phyloP scores from a whole-genome alignment of 2,888 invertebrate genomes.

The Achlya flavicornis region DNA sequence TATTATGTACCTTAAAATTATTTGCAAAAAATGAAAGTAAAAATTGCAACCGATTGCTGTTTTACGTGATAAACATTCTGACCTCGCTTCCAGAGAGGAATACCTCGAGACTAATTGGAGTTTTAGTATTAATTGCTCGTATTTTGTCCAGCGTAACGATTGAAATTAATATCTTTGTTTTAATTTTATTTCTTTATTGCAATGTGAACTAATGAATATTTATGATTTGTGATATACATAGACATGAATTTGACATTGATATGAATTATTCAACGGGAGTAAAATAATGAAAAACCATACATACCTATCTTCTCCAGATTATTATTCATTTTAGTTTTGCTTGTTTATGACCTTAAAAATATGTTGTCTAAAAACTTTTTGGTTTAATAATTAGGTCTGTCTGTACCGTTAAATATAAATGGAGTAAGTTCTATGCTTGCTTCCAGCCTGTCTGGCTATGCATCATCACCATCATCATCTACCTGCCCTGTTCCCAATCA shows the following conservation, averaged over 20 bases:
- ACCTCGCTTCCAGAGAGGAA: constrained; percentile 27
- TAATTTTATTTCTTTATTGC: constrained; percentile 13
- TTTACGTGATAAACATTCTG: constrained; percentile 17
- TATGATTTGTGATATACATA: neutral
- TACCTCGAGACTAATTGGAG: constrained; percentile 45
- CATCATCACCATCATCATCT: too few species aligned
- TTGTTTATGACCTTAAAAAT: too few species aligned
- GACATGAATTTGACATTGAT: neutral
- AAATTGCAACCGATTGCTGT: constrained; percentile 7
- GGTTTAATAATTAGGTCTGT: too few species aligned
- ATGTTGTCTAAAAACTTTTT: too few species aligned
- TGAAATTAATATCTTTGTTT: constrained; percentile 22
- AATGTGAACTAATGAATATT: neutral
- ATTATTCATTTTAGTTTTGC: too few species aligned
- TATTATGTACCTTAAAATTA: constrained; percentile 4
- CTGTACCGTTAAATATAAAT: neutral
- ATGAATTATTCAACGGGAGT: too few species aligned
- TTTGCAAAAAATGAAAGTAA: neutral
- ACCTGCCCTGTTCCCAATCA: too few species aligned
- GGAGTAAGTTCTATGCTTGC: too few species aligned
- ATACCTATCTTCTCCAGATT: too few species aligned
- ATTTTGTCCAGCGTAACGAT: constrained; percentile 27
- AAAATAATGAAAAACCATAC: too few species aligned
- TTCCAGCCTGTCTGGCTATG: too few species aligned
- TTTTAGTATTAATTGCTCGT: constrained; percentile 43